Percentiles rank a stretch among this genome's conserved stretches.
Conservation (phyloP, 2,797 vertebrate species). For the Acanthurus tractus region DNA sequence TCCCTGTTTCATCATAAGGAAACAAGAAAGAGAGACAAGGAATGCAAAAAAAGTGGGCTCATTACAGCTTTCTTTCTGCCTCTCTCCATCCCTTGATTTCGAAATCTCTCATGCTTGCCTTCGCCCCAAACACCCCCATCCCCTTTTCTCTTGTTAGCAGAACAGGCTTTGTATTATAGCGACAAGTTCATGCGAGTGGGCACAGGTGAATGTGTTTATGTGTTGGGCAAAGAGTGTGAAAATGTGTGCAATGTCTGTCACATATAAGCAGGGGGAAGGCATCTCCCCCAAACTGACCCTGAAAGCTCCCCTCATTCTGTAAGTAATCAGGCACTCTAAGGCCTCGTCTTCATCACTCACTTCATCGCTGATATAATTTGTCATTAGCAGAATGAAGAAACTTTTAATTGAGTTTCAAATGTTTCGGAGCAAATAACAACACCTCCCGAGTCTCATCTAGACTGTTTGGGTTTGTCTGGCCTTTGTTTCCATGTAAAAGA, state of each 20-base stretch:
- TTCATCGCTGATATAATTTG: constrained; percentile 77
- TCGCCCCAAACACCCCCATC: not conserved
- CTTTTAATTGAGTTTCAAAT: constrained; percentile 83
- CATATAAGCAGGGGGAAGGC: constrained; percentile 35
- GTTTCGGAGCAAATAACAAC: constrained; percentile 68
- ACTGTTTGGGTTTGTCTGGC: constrained; percentile 58
- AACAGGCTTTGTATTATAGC: constrained; percentile 68
- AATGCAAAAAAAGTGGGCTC: constrained; percentile 36
- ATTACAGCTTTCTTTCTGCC: constrained; percentile 69
- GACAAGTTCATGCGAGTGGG: constrained; percentile 55
- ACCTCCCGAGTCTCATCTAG: constrained; percentile 63
- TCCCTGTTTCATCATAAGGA: constrained; percentile 57
- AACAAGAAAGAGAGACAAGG: constrained; percentile 29
- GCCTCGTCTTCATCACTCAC: constrained; percentile 64
- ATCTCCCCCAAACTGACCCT: constrained; percentile 60
- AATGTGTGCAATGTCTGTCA: constrained; percentile 43
- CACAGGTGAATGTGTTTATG: constrained; percentile 3
- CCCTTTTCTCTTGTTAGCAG: constrained; percentile 65
- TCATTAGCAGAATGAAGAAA: constrained; percentile 77
- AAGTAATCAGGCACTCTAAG: constrained; percentile 75
- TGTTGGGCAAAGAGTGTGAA: constrained; percentile 21
- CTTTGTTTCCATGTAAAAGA: constrained; percentile 46
- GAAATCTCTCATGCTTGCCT: constrained; percentile 57
- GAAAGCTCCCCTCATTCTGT: constrained; percentile 69
- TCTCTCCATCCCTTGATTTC: constrained; percentile 59